phyloP scores from a whole-genome alignment of 2,888 invertebrate genomes.

The Phasia obesa region DNA sequence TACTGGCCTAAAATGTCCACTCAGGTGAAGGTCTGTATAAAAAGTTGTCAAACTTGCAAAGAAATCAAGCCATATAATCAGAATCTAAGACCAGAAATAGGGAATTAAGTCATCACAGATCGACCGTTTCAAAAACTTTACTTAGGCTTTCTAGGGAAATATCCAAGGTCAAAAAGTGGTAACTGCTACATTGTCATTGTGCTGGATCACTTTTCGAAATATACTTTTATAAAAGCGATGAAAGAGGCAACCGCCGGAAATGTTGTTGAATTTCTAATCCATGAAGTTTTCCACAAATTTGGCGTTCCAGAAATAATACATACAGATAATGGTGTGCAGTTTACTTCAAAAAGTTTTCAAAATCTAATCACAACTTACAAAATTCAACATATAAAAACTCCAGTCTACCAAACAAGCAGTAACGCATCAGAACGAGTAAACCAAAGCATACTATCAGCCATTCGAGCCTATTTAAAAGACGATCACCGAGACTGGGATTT shows the following conservation, averaged over 20 bases:
- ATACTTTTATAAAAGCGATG: neutral
- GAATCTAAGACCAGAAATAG: neutral
- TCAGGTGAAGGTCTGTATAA: too few relatives aligned
- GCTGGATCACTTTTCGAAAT: neutral
- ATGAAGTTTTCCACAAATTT: neutral
- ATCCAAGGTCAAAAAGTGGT: neutral
- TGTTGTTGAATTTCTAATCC: neutral
- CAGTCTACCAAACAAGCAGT: neutral
- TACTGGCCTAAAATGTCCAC: too few relatives aligned
- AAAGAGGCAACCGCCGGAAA: neutral
- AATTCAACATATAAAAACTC: neutral
- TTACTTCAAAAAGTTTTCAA: neutral
- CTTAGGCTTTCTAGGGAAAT: neutral
- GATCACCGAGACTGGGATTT: neutral
- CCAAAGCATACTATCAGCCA: neutral
- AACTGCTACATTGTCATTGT: neutral
- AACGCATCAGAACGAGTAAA: neutral
- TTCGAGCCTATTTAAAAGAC: neutral
- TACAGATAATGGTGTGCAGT: too few relatives aligned
- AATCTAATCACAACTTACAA: neutral
- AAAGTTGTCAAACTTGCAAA: neutral
- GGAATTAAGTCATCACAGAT: neutral
- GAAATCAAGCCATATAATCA: neutral
- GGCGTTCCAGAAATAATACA: too few relatives aligned
- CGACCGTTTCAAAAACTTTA: neutral